Base-by-base conservation (phyloP, 2,888 invertebrate species). In the Andrena chrysosceles region DNA sequence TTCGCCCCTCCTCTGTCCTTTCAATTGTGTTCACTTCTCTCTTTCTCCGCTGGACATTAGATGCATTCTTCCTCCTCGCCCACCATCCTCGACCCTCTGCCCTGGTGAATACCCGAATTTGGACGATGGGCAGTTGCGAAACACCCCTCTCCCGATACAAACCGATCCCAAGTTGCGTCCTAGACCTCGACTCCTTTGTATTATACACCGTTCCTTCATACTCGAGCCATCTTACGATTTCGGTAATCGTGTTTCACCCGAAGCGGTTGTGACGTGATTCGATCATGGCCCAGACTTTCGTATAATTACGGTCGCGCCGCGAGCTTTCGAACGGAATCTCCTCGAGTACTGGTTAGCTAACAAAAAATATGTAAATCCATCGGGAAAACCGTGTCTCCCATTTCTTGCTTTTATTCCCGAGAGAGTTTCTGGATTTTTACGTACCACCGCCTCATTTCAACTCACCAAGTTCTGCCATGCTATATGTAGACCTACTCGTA, bases 151-250 rank as follows among this genome's bases (percentile, higher is more conserved):
- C 81, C 69, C 64, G 74, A 10, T 71, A 73, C 73, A 63, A 42
- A 49, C 80, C n/a, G 59, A 33, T 23, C 56, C 48, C 78, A 26
- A 73, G 62, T 76, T 82, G 79, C 87, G 90, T 91, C 90, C 91
- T 90, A 90, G 90, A 90, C 91, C 90, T 89, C 89, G 91, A 90
- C 89, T 87, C 60, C 67, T 66, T 68, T 63, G 33, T 63, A 35
- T 68, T 63, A 29, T 63, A 35, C 62, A 71, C 66, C 56, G 70
- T 71, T 20, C 63, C 67, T 77, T 64, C 52, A 68, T 73, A n/a
- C 69, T 26, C 49, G 48, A 49, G 52, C 23, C 70, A 10, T 49
- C 42, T 29, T 29, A 23, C 35, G 79, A 77, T 81, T 86, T 79
- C 68, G 67, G 35, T 60, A 77, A 63, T 77, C 13, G 8, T 5